Conservation (phyloP, 1,140 invertebrate species). For the Dryas iulia region DNA sequence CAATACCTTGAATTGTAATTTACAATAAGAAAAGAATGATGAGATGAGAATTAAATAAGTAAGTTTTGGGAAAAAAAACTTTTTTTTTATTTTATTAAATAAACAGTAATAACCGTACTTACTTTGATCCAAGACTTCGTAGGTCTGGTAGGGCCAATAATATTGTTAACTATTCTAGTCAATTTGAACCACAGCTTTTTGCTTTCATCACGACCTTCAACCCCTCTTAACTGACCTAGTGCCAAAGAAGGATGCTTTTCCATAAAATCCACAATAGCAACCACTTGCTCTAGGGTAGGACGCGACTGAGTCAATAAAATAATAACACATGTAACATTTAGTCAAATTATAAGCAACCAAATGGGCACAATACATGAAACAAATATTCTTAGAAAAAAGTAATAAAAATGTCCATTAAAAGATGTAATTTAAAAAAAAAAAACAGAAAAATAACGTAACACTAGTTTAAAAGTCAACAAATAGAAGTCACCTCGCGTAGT, state of each 20-base stretch:
- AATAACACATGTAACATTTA: not conserved
- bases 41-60: slow-evolving; percentile 68
- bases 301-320: slow-evolving; percentile 52
- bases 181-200: slow-evolving; percentile 66
- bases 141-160: slow-evolving; percentile 59
- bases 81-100: too few relatives aligned
- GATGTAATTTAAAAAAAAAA: not conserved
- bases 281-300: slow-evolving; percentile 65
- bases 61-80: not conserved
- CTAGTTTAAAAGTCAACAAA: not conserved
- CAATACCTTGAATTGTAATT: too few relatives aligned
- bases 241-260: slow-evolving; percentile 63
- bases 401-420: not conserved
- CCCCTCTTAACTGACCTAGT: slow-evolving; percentile 56
- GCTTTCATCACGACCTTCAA: slow-evolving; percentile 64
- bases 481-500: not conserved
- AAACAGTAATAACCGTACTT: not conserved
- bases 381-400: not conserved
- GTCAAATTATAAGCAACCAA: too few relatives aligned
- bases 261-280: slow-evolving; percentile 71
- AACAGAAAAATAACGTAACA: not conserved
- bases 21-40: too few relatives aligned
- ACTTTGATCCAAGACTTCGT: slow-evolving; percentile 74
- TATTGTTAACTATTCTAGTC: slow-evolving; percentile 60
- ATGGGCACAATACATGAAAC: too few relatives aligned